Base-by-base conservation (phyloP, 2,113 vertebrate genomes). In the Ageneiosus marmoratus region DNA sequence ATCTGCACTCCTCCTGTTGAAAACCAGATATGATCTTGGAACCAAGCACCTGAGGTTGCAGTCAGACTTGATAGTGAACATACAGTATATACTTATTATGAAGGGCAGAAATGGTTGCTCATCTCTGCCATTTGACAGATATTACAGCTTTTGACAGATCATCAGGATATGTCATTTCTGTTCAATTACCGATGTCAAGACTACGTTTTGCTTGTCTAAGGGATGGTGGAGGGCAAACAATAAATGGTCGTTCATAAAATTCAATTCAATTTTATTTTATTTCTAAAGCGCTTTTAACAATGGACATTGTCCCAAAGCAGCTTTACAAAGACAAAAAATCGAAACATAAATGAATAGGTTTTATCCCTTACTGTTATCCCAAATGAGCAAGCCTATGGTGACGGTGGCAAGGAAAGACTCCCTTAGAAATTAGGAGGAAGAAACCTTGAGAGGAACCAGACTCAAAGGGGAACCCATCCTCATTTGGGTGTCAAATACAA, bases 11-110 rank as follows among this genome's bases (percentile, higher is more conserved):
- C 29, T 84, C 44, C 58, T 75, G 51, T 48, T 8, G 48, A 85
- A 80, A 48, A 11, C 76, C 60, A 62, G 37, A 69, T 85, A 79
- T 82, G 74, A 84, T 55, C 55, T 78, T 74, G 62, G 32, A 87
- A n/a, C 62, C 62, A 58, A 79, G 79, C 79, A 84, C 82, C 62
- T 87, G 86, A 69, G 62, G 24, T 55, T 37, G 67, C 24, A 13
- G 62, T 51, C 32, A 53, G 56, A 37, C 44, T 73, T 73, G 65
- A 78, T 79, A 34, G 55, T 32, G 24, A 55, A 77, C 74, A 41
- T 41, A n/a, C n/a, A n/a, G n/a, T n/a, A 73, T 22, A 34, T 41
- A 15, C 32, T 4, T 2, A 41, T 74, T 65, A 32, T 27, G 51
- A 79, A 78, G 18, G 16, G 41, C 74, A 72, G 67, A 37, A 70